Base-by-base conservation (phyloP, 2,113 vertebrate genomes). In the Tiliqua scincoides region DNA sequence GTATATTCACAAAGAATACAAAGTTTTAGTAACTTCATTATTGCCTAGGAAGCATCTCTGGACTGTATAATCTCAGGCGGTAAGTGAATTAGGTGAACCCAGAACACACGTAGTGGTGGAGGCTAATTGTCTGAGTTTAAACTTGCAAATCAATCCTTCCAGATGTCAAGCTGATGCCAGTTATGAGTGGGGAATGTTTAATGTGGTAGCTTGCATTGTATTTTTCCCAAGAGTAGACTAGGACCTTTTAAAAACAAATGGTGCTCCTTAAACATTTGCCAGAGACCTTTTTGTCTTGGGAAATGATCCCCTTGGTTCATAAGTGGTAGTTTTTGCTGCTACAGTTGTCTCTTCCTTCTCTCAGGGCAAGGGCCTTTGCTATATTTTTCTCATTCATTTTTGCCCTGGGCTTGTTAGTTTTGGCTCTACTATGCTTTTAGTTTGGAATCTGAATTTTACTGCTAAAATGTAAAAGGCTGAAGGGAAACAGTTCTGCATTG, bases 401-500 rank as follows among this genome's bases (percentile, higher is more conserved):
- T 75, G 61, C 30, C 61, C 35, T 61, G 61, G n/a, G 20, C 35
- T 68, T 80, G 70, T 85, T 84, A 37, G 82, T 80, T 75, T 88
- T 84, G 86, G 82, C 75, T 57, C 63, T n/a, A 65, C 57, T 73
- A 74, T 73, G 59, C 43, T 73, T 52, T 12, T 23, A 75, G 65
- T 48, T 35, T 62, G 21, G 30, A 87, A 70, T 14, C 48, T 61
- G 23, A 35, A 59, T 80, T 77, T 83, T 83, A 63, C 57, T 78
- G 32, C 57, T 86, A 74, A 65, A 86, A 74, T 63, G 40, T 72
- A 73, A 63, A 85, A 35, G 15, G 5, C 73, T 54, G 59, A 86
- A 86, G 85, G 61, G 48, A 86, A 86, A 86, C 68, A 86, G 78
- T 57, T 86, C 70, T 81, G 70, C 70, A 74, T 65, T 86, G 72